phyloP scores from a whole-genome alignment of 2,113 vertebrate genomes.

The Vireo altiloquus region DNA sequence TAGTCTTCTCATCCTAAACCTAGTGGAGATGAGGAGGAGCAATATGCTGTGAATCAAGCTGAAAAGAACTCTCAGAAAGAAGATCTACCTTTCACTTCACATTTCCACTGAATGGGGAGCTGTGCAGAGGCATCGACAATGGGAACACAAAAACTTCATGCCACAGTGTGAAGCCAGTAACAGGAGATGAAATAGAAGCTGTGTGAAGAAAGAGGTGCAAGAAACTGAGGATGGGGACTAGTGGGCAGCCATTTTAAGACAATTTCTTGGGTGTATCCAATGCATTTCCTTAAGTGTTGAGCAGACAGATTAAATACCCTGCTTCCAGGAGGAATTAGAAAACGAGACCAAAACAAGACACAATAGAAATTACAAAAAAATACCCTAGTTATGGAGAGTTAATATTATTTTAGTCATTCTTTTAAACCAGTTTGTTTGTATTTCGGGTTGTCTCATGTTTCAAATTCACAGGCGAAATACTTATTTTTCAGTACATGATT shows the following conservation, averaged over 20 bases:
- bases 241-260: neutral
- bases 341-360: neutral
- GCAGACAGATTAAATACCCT: neutral
- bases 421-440: neutral
- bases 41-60: neutral
- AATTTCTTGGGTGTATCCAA: neutral
- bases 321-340: neutral
- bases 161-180: neutral
- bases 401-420: neutral
- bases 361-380: neutral
- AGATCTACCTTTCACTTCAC: neutral
- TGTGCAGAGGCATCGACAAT: neutral
- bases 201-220: neutral
- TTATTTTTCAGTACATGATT: neutral
- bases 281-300: neutral
- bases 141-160: neutral
- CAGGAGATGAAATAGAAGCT: neutral
- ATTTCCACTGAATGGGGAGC: neutral
- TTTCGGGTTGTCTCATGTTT: neutral
- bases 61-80: neutral
- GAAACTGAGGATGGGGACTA: neutral
- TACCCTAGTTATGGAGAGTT: neutral
- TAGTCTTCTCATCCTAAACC: neutral
- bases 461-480: neutral
- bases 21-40: neutral